These are phyloP conservation scores for Trissoscelio sp. DNA, from an alignment of 2,888 invertebrate species.

Conservation along the genomic window DNA sequence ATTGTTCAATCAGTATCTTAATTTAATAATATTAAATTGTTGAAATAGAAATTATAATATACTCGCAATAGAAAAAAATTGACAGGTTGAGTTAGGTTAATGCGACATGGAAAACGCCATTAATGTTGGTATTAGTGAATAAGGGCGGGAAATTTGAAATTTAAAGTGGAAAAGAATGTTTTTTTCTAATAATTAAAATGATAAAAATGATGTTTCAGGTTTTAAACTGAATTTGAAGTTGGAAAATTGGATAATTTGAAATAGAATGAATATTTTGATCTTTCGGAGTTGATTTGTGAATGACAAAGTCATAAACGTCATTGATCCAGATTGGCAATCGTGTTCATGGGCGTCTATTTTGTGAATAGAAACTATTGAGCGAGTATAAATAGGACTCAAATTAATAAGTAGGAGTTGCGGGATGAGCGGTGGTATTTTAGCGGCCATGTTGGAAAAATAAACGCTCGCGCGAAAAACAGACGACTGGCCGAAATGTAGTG, in stretches of 20 bases:
- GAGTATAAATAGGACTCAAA: constrained; percentile 80
- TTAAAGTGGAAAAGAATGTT: not conserved
- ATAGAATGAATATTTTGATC: not conserved
- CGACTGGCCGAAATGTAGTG: constrained; percentile 76
- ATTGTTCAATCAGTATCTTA: too few relatives aligned
- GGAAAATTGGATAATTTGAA: too few relatives aligned
- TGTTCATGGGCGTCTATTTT: constrained; percentile 59
- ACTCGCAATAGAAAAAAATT: too few relatives aligned
- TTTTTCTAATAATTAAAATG: too few relatives aligned
- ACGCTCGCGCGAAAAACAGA: constrained; percentile 79
- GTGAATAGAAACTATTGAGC: constrained; percentile 71
- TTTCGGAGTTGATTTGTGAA: constrained; percentile 23
- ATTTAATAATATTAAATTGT: too few relatives aligned
- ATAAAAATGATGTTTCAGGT: too few relatives aligned
- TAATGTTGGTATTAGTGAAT: too few relatives aligned
- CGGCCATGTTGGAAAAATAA: constrained; percentile 83
- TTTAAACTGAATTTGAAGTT: too few relatives aligned
- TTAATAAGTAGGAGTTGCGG: constrained; percentile 77
- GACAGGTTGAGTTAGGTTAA: too few relatives aligned
- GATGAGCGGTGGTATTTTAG: constrained; percentile 77
- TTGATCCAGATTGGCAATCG: constrained; percentile 58
- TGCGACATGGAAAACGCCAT: too few relatives aligned
- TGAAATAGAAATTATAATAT: too few relatives aligned
- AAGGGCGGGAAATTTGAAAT: not conserved
- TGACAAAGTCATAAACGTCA: constrained; percentile 55